phyloP scores from a whole-genome alignment of 2,888 invertebrate species.

The Amphipyra berbera region DNA sequence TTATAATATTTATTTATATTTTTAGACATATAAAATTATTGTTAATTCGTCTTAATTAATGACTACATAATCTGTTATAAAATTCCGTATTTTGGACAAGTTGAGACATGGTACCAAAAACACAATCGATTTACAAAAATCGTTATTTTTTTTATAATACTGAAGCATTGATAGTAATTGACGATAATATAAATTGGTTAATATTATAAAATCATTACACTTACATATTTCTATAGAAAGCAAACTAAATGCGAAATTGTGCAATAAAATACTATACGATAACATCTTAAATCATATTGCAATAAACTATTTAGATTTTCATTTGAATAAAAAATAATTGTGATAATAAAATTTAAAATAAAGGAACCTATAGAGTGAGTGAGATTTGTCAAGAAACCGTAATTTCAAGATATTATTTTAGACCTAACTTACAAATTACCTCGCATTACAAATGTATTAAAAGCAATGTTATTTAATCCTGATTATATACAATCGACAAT shows the following conservation, averaged over 20 bases:
- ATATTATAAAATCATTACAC: slow-evolving; percentile 19
- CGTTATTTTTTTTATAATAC: slow-evolving; percentile 38
- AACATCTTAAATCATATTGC: slow-evolving; percentile 38
- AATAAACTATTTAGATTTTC: background rate
- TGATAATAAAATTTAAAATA: slow-evolving; percentile 14
- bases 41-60: slow-evolving; percentile 37
- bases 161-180: slow-evolving; percentile 22
- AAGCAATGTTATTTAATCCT: background rate
- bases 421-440: background rate
- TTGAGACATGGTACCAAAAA: slow-evolving; percentile 19
- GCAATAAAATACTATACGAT: slow-evolving; percentile 35
- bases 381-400: slow-evolving; percentile 3
- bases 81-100: slow-evolving; percentile 3
- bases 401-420: background rate
- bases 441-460: slow-evolving; percentile 7
- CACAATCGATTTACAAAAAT: slow-evolving; percentile 5
- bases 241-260: slow-evolving; percentile 55
- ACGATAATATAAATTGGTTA: slow-evolving; percentile 29
- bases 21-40: slow-evolving; percentile 36
- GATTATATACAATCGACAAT: too few species aligned
- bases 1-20: slow-evolving; percentile 10
- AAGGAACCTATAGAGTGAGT: background rate
- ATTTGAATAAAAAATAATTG: slow-evolving; percentile 16
- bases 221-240: slow-evolving; percentile 33
- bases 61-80: slow-evolving; percentile 30